A percentile compares a stretch with the other conserved stretches of the same genome.
Evolutionary conservation across 2,888 invertebrate genomes (phyloP).

Genomic region (Strigamia transsilvanica): DNA sequence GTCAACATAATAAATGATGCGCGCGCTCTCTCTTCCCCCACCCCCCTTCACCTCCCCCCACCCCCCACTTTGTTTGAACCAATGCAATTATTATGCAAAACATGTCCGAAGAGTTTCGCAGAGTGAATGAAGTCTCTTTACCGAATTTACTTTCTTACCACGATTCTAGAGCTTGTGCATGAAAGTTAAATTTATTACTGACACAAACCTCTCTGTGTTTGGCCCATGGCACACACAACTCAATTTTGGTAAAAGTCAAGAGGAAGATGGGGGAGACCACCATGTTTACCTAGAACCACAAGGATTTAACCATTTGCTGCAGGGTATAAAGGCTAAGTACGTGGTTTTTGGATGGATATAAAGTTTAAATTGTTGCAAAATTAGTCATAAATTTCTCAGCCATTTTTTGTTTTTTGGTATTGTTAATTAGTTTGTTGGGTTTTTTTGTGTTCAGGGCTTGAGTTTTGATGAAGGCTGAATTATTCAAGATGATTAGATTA

Average conservation of each 20-base stretch:
- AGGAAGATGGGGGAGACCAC: slow-evolving; percentile 14
- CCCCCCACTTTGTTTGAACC: neutral
- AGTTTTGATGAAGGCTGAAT: neutral
- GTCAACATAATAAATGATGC: slow-evolving; percentile 20
- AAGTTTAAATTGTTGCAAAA: neutral
- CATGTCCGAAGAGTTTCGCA: slow-evolving; percentile 1
- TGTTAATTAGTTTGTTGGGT: neutral
- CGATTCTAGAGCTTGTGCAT: slow-evolving; percentile 14
- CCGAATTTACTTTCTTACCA: slow-evolving; percentile 10
- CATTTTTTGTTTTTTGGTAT: no score
- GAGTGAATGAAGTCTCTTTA: slow-evolving; percentile 14
- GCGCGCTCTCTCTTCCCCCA: neutral
- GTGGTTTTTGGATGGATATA: neutral
- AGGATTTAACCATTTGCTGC: slow-evolving; percentile 12
- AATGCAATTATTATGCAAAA: neutral
- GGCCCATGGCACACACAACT: slow-evolving; percentile 15
- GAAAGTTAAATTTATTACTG: slow-evolving; percentile 20
- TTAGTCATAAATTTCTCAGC: neutral
- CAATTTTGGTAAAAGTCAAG: slow-evolving; percentile 7
- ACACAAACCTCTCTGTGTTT: slow-evolving; percentile 12
- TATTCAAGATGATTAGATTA: neutral
- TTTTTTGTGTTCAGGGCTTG: neutral
- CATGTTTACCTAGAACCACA: slow-evolving; percentile 10
- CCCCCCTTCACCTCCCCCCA: neutral
- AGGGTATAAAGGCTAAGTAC: neutral